phyloP scores from a whole-genome alignment of 2,888 invertebrate species.

The Drosophila engyochracea region DNA sequence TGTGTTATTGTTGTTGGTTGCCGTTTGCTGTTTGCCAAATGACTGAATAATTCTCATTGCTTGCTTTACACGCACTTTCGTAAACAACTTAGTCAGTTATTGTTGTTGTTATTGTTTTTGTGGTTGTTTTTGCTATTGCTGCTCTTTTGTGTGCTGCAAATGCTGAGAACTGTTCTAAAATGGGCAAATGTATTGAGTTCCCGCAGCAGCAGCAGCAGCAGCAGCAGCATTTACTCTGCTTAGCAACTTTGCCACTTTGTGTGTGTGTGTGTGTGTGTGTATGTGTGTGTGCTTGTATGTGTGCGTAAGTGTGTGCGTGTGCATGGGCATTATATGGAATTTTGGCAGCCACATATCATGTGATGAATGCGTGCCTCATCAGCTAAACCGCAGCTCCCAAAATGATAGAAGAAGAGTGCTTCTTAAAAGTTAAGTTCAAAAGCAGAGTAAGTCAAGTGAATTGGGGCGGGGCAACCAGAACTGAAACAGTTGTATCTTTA shows the following conservation, averaged over 20 bases:
- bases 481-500: not conserved
- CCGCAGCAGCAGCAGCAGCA: constrained; percentile 35
- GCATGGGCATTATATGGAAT: constrained; percentile 39
- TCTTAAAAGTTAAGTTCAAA: not conserved
- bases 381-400: constrained; percentile 26
- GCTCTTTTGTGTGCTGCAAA: constrained; percentile 66
- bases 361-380: constrained; percentile 66
- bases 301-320: constrained; percentile 20
- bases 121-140: constrained; percentile 40
- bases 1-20: constrained; percentile 31
- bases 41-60: constrained; percentile 73
- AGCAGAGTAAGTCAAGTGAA: constrained; percentile 4
- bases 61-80: constrained; percentile 76
- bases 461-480: not conserved
- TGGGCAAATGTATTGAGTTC: constrained; percentile 53
- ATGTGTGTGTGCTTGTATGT: not conserved
- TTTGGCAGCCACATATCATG: constrained; percentile 61
- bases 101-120: constrained; percentile 40
- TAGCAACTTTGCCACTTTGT: not conserved
- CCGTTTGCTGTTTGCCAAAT: constrained; percentile 53
- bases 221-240: constrained; percentile 14
- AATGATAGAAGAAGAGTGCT: not conserved
- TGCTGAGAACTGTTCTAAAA: constrained; percentile 63
- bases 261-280: not conserved
- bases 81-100: constrained; percentile 74